Conservation (phyloP, 2,113 vertebrate species). For the Phasianus colchicus region DNA sequence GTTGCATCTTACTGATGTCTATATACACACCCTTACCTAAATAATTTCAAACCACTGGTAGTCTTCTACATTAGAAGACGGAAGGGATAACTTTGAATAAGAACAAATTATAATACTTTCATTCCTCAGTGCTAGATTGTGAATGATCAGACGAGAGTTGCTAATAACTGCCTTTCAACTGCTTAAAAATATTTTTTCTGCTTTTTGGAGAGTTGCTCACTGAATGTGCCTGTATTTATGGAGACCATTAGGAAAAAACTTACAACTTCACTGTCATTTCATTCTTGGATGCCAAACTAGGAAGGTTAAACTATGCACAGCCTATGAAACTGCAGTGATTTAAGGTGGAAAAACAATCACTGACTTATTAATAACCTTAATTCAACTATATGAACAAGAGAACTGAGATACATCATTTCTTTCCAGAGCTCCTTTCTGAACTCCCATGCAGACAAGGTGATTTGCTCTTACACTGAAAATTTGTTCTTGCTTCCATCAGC, state of each 20-base stretch:
- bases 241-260: not conserved
- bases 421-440: constrained; percentile 10
- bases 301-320: not conserved
- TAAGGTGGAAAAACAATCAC: constrained; percentile 10
- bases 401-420: not conserved
- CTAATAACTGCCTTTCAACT: not conserved
- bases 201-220: not conserved
- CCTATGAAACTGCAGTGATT: not conserved
- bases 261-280: not conserved
- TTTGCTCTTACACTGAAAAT: constrained; percentile 41
- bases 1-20: not conserved
- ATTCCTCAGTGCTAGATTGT: not conserved
- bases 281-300: not conserved
- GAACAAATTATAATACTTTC: not conserved
- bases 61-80: not conserved
- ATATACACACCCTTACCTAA: not conserved
- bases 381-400: not conserved
- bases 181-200: not conserved
- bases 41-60: not conserved
- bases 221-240: not conserved
- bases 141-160: not conserved
- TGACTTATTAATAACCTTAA: not conserved
- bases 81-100: not conserved
- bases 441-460: constrained; percentile 45
- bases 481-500: constrained; percentile 50